phyloP scores from a whole-genome alignment of 2,113 vertebrate genomes.

The Chaenogobius annularis region DNA sequence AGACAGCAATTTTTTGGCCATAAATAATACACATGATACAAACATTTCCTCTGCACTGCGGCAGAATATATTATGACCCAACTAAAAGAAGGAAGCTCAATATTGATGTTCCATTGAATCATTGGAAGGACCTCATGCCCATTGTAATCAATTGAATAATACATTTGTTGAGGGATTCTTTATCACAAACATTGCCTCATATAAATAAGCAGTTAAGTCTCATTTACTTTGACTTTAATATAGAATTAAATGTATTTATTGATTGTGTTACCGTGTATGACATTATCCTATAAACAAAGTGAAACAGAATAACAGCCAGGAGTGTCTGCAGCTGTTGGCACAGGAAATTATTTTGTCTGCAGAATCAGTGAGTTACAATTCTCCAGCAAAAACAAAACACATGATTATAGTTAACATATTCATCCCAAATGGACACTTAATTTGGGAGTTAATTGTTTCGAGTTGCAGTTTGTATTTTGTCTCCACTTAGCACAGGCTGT shows the following conservation, averaged over 20 bases:
- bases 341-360: neutral
- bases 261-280: neutral
- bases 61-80: slow-evolving; percentile 64
- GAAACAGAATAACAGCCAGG: neutral
- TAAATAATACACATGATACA: slow-evolving; percentile 70
- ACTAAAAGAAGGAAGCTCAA: slow-evolving; percentile 40
- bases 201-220: neutral
- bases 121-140: slow-evolving; percentile 51
- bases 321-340: slow-evolving; percentile 4
- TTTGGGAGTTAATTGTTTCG: slow-evolving; percentile 10
- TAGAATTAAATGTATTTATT: neutral
- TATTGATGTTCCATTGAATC: slow-evolving; percentile 65
- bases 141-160: slow-evolving; percentile 46
- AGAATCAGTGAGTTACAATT: neutral
- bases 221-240: neutral
- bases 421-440: slow-evolving; percentile 4
- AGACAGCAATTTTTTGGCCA: slow-evolving; percentile 62
- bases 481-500: neutral
- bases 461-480: slow-evolving; percentile 4
- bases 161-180: slow-evolving; percentile 38
- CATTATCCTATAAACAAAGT: neutral
- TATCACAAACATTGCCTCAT: neutral
- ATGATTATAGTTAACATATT: slow-evolving; percentile 12
- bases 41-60: slow-evolving; percentile 65
- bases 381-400: slow-evolving; percentile 7